A percentile compares a stretch with the other conserved stretches of the same genome.
phyloP scores from a whole-genome alignment of 1,140 invertebrate genomes.

The Gonatopus flavifemur region DNA sequence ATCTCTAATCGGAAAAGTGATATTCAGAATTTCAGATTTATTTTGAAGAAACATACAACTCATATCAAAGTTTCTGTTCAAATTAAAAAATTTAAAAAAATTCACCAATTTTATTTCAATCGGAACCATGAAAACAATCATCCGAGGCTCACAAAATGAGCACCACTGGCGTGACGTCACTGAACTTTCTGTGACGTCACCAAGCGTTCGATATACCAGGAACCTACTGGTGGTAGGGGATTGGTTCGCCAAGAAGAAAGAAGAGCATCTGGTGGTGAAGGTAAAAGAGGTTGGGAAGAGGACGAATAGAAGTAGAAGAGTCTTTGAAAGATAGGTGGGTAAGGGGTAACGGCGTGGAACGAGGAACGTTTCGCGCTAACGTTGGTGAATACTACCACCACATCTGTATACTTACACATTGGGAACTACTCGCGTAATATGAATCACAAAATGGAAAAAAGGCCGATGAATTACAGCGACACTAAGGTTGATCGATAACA shows the following conservation, averaged over 20 bases:
- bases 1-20: too few relatives aligned
- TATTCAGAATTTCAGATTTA: too few relatives aligned
- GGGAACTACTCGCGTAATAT: too few relatives aligned
- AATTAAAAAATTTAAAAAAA: background rate
- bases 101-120: too few relatives aligned
- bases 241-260: slow-evolving; percentile 18
- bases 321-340: background rate
- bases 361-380: slow-evolving; percentile 22
- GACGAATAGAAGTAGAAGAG: background rate
- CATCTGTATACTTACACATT: too few relatives aligned
- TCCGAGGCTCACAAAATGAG: slow-evolving; percentile 19
- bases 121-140: background rate
- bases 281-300: background rate
- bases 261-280: slow-evolving; percentile 19
- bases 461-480: slow-evolving; percentile 10
- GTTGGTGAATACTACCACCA: slow-evolving; percentile 3
- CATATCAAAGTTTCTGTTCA: background rate
- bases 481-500: too few relatives aligned
- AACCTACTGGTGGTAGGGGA: slow-evolving; percentile 29
- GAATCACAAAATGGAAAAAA: too few relatives aligned
- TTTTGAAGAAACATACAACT: too few relatives aligned
- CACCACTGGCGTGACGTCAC: slow-evolving; percentile 45
- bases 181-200: slow-evolving; percentile 49
- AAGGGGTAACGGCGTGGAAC: background rate
- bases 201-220: slow-evolving; percentile 46